Conservation (phyloP, 1,140 invertebrate species). For the Zaprionus ornatus region DNA sequence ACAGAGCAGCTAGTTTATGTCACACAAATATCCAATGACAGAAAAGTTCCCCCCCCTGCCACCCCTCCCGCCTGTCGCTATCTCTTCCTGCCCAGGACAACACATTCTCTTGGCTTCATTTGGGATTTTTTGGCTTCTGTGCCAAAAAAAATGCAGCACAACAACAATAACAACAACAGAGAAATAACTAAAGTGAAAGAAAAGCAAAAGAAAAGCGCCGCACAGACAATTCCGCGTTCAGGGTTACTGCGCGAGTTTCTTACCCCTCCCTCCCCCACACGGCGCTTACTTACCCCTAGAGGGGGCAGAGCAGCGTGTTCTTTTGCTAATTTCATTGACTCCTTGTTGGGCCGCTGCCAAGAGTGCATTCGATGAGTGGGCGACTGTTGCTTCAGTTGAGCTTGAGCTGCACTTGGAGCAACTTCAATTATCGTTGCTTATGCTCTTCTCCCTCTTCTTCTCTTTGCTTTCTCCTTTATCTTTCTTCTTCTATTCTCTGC, state of each 20-base stretch:
- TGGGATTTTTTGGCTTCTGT: conserved; percentile 74
- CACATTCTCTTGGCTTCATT: conserved; percentile 78
- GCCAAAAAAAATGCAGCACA: conserved; percentile 53
- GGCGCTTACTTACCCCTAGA: too few relatives aligned
- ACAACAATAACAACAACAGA: conserved; percentile 16
- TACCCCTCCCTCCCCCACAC: not conserved
- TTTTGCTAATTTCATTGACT: conserved; percentile 78
- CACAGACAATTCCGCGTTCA: conserved; percentile 60
- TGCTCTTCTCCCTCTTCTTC: not conserved
- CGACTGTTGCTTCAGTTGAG: conserved; percentile 47
- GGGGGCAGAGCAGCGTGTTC: conserved; percentile 37
- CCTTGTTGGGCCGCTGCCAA: conserved; percentile 60
- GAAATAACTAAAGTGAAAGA: not conserved
- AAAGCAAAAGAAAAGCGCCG: conserved; percentile 38
- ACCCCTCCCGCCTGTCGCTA: too few relatives aligned
- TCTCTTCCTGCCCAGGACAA: conserved; percentile 12
- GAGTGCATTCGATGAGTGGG: conserved; percentile 53
- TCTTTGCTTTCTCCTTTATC: too few relatives aligned
- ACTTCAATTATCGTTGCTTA: conserved; percentile 53
- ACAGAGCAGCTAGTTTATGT: conserved; percentile 64
- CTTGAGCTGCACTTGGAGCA: conserved; percentile 9
- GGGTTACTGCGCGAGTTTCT: conserved; percentile 11
- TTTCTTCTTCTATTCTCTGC: too few relatives aligned
- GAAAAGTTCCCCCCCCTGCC: not conserved
- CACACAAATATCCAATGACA: conserved; percentile 80